Conservation (phyloP, 2,797 vertebrate species). For the Sebastes cheni region DNA sequence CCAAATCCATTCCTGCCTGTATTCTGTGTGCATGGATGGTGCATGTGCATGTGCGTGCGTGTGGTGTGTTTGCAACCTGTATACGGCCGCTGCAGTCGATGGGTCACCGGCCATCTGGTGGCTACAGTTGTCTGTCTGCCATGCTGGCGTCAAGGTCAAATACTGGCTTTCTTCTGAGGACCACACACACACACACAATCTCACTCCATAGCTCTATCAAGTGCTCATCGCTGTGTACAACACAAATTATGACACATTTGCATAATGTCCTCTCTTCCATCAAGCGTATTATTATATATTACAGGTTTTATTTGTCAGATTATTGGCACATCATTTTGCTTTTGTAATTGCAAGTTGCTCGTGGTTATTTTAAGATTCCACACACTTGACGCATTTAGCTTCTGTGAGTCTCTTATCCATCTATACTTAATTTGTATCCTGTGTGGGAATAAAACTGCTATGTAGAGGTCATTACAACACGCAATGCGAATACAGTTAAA, state of each 20-base stretch:
- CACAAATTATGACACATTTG: neutral
- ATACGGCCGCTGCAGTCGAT: constrained; percentile 6
- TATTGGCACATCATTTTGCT: neutral
- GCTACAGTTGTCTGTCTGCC: constrained; percentile 39
- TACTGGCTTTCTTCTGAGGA: constrained; percentile 20
- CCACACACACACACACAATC: neutral
- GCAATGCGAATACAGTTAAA: no score
- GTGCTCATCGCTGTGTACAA: neutral
- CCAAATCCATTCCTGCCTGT: neutral
- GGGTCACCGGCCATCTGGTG: constrained; percentile 60
- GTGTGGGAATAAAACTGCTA: no score
- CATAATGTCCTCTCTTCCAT: neutral
- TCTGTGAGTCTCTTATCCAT: no score
- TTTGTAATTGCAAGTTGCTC: neutral
- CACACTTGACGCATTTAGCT: no score
- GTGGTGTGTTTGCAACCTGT: neutral
- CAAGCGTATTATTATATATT: neutral
- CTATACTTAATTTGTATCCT: no score
- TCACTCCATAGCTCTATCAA: neutral
- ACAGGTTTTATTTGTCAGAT: neutral
- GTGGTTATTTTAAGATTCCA: no score
- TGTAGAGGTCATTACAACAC: no score
- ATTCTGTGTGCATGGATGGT: neutral
- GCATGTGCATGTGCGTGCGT: neutral
- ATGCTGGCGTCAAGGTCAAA: constrained; percentile 60